Evolutionary conservation across 2,113 vertebrate species (phyloP), one percentile per base, ranked within the genome.

Genomic region (Sarotherodon lohbergeri): DNA sequence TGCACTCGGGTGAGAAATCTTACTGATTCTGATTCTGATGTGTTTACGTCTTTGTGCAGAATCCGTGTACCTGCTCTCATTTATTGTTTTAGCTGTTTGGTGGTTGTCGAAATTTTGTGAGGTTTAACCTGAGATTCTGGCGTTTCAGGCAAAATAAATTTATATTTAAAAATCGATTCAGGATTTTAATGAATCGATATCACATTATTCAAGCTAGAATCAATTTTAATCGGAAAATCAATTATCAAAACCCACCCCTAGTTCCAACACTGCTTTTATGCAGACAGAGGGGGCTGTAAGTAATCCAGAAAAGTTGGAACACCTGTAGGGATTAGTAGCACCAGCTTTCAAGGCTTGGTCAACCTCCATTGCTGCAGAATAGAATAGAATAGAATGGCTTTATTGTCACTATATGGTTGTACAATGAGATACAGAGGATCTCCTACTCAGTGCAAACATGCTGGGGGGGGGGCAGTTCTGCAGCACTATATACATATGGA

Each of bases 161-260:
- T 52, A n/a, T n/a, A 52, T 52, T n/a, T 52, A 52, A 52, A 52
- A 52, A 52, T 5, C 2, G 3, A 52, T 52, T 52, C 9, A 52
- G 0, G 50, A 52, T 52, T 52, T 52, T 52, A 52, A 52, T 52
- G 19, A n/a, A 52, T 52, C 4, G 4, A 10, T 52, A 52, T 52
- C 50, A 52, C 50, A n/a, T n/a, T 52, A 52, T 52, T 52, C n/a
- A 52, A 55, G 2, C 52, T 55, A 55, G 3, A 55, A 55, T 55
- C 10, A 4, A 55, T 55, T 55, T 22, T 22, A 55, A 55, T 55
- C 0, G 5, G 50, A 9, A 52, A 52, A 54, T n/a, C 0, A 0
- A 22, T 22, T 12, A 55, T 55, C 3, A 55, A 55, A 55, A 55
- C 52, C 52, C 22, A 22, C n/a, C 52, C 9, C n/a, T 55, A 55